phyloP scores from a whole-genome alignment of 1,140 invertebrate species.

The Ips nitidus region DNA sequence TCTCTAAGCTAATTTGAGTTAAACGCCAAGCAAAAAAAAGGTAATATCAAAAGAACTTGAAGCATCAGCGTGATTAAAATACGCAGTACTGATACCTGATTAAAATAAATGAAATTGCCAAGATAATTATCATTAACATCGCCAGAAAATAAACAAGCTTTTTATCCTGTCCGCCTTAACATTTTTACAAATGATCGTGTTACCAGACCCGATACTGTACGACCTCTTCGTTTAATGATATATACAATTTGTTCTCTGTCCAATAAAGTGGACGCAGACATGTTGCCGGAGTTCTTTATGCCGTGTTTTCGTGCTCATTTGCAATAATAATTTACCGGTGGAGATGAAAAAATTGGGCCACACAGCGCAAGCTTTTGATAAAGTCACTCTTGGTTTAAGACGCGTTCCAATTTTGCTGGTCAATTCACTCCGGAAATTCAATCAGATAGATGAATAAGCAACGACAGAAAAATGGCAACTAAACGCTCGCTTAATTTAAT shows the following conservation, averaged over 20 bases:
- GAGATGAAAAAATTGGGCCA: too few species aligned
- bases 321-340: conserved; percentile 7
- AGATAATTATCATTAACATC: conserved; percentile 39
- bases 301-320: conserved; percentile 25
- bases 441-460: too few species aligned
- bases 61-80: conserved; percentile 20
- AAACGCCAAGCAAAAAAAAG: too few species aligned
- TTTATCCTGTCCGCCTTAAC: conserved; percentile 30
- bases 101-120: conserved; percentile 41
- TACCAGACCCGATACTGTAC: conserved; percentile 24
- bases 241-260: conserved; percentile 33
- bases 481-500: conserved; percentile 11
- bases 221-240: conserved; percentile 25
- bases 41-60: background rate
- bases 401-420: too few species aligned
- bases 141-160: conserved; percentile 35
- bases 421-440: too few species aligned
- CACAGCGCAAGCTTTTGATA: too few species aligned
- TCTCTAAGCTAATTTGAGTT: too few species aligned
- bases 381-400: too few species aligned
- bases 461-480: conserved; percentile 1
- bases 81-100: conserved; percentile 21
- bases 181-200: conserved; percentile 34
- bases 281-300: conserved; percentile 23
- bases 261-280: conserved; percentile 26